phyloP scores from a whole-genome alignment of 2,888 invertebrate genomes.

The Hermodice carunculata region DNA sequence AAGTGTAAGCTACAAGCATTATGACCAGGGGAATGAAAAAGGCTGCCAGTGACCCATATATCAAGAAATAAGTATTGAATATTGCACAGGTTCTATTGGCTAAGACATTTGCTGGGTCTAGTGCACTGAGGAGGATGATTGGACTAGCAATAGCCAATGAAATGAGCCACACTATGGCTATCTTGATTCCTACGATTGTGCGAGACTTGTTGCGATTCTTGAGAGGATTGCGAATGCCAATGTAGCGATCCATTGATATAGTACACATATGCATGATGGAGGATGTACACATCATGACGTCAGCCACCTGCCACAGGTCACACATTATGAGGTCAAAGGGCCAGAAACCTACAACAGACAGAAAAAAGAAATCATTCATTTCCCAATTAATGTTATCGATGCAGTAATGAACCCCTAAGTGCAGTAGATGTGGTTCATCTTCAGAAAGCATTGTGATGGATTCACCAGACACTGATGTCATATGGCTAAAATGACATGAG shows the following conservation, averaged over 20 bases:
- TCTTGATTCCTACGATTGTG: constrained; percentile 77
- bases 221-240: constrained; percentile 88
- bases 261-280: constrained; percentile 75
- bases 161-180: constrained; percentile 92
- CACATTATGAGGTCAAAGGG: constrained; percentile 76
- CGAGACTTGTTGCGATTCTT: constrained; percentile 65
- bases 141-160: constrained; percentile 75
- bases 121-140: constrained; percentile 69
- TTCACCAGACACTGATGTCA: no score
- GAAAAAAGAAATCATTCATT: not conserved
- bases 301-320: constrained; percentile 73
- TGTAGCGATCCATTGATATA: constrained; percentile 78
- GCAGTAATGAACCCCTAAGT: no score
- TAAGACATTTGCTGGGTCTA: constrained; percentile 75
- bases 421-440: no score
- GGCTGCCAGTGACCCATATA: constrained; percentile 93
- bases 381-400: no score
- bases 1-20: constrained; percentile 94
- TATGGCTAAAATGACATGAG: no score
- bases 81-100: constrained; percentile 67
- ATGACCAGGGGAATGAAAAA: constrained; percentile 96
- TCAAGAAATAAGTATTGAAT: constrained; percentile 72
- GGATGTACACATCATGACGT: constrained; percentile 73
- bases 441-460: no score
- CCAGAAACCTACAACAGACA: constrained; percentile 83